A percentile compares a stretch with the other conserved stretches of the same genome.
Conservation (phyloP, 2,888 invertebrate species). For the Trachelus tabidus region DNA sequence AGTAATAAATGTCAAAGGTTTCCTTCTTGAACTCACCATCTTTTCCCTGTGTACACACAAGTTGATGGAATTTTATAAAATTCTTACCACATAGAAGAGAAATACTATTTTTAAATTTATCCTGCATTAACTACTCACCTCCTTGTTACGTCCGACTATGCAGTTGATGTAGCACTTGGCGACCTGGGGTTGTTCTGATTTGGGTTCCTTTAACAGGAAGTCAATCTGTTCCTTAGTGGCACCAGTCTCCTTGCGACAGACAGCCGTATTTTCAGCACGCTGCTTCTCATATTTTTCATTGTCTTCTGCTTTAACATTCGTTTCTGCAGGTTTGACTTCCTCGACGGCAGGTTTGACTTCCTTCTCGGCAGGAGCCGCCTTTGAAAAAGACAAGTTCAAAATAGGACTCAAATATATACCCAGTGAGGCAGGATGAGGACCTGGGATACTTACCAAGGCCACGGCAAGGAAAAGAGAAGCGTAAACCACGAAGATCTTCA, state of each 20-base stretch:
- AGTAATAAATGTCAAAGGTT: neutral
- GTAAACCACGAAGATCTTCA: slow-evolving; percentile 10
- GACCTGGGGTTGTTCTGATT: slow-evolving; percentile 10
- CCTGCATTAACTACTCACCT: slow-evolving; percentile 7
- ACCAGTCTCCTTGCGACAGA: slow-evolving; percentile 20
- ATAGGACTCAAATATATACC: neutral
- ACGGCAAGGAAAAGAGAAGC: neutral
- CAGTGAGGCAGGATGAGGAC: neutral
- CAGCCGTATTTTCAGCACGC: neutral
- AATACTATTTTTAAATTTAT: neutral
- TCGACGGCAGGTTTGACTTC: neutral
- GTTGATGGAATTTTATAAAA: neutral
- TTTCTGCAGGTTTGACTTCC: neutral
- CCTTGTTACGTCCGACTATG: slow-evolving; percentile 9
- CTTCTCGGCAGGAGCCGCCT: slow-evolving; percentile 1
- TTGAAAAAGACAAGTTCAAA: neutral
- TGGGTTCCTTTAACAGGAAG: slow-evolving; percentile 10
- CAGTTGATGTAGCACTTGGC: slow-evolving; percentile 25
- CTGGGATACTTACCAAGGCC: slow-evolving; percentile 3
- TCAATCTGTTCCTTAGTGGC: slow-evolving; percentile 18
- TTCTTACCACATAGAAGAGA: neutral
- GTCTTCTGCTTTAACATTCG: neutral
- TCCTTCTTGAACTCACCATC: slow-evolving; percentile 15
- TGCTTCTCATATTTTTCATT: neutral
- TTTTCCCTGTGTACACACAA: slow-evolving; percentile 15